Evolutionary conservation across 1,140 invertebrate species (phyloP).

Genomic region (Doryteuthis pealeii): DNA sequence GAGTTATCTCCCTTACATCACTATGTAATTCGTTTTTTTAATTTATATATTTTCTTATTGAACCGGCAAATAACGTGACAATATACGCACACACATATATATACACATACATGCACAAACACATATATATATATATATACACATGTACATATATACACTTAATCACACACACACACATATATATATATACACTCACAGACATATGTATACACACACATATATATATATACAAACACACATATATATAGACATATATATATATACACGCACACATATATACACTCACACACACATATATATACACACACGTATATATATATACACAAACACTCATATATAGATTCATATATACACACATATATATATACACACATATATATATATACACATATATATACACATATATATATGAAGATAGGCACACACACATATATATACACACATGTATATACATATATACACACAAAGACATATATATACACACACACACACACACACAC

Average conservation of each 20-base stretch:
- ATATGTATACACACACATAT: not conserved
- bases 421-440: not conserved
- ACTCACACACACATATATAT: no score
- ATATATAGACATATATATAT: not conserved
- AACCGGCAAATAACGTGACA: not conserved
- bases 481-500: not conserved
- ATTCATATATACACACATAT: not conserved
- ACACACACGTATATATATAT: slow-evolving; percentile 1
- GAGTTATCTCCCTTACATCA: not conserved
- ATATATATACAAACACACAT: not conserved
- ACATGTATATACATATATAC: not conserved
- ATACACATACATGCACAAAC: no score
- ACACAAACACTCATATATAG: no score
- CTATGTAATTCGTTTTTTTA: not conserved
- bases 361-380: not conserved
- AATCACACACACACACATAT: no score
- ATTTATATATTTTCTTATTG: not conserved
- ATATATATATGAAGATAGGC: no score
- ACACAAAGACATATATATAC: no score
- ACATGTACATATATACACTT: not conserved
- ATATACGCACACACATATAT: not conserved
- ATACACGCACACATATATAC: not conserved
- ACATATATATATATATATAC: no score
- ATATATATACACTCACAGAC: no score
- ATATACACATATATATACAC: not conserved